Evolutionary conservation across 2,888 invertebrate genomes (phyloP), one percentile per base, ranked within the genome.

Genomic region (Acleris cristana): DNA sequence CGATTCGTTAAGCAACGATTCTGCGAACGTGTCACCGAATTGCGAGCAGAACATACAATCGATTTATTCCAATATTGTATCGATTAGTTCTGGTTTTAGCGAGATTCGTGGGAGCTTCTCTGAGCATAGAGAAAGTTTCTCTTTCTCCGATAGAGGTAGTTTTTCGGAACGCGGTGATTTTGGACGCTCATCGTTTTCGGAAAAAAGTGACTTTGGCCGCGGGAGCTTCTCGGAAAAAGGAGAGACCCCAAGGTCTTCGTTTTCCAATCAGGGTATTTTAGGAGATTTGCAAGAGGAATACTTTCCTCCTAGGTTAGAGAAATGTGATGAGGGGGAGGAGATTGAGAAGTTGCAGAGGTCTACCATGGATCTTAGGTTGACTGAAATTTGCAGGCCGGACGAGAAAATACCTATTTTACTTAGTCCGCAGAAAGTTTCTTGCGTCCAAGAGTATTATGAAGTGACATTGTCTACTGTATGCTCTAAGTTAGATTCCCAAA

Each of bases 401-500:
- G 85, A 87, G 10, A 85, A 79, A 21, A 90, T 91, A 53, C 92
- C 92, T 0, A 90, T 91, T 2, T 70, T 91, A 0, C 63, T 92
- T 0, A 90, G 88, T 63, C 92, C 92, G 0, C 90, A 91, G 45
- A 86, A 90, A 19, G 84, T 92, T 0, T 89, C 87, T 0, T 88
- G 89, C 70, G 85, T 86, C 0, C 89, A 89, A 56, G 93, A 93
- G 62, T 91, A 89, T 55, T 95, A 96, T 68, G 97, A 97, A 84
- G 95, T 97, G 0, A 95, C 96, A 23, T 83, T 97, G 26, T 96
- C 97, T 0, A 96, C 96, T 10, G 95, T 96, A 52, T 97, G 97
- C 79, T 96, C 96, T 2, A 95, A 96, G 77, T 86, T 97, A 56
- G 96, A 97, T 78, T 95, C 96, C 0, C 95, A 95, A 55, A 95